These are phyloP conservation scores for Okamejei kenojei DNA, from an alignment of 2,797 vertebrate species.

Conservation along the genomic window DNA sequence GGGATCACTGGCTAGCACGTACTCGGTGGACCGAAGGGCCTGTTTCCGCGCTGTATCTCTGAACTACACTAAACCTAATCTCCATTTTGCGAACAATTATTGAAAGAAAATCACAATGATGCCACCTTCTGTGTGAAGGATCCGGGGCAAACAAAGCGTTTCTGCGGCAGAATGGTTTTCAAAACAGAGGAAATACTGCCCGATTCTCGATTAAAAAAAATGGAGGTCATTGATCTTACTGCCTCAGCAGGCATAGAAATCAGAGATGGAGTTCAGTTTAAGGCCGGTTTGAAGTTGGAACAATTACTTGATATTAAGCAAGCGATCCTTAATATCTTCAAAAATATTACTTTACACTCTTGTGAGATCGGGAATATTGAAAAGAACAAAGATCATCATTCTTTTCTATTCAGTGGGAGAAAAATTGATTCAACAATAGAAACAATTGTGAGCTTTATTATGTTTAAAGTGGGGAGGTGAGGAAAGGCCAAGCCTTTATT, in stretches of 20 bases:
- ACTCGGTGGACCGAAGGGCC: too few relatives aligned
- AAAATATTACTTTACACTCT: constrained; percentile 34
- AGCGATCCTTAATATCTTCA: constrained; percentile 6
- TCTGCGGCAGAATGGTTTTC: background rate
- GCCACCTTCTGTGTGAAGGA: background rate
- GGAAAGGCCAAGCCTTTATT: constrained; percentile 31
- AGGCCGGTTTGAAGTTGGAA: background rate
- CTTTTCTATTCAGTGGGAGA: background rate
- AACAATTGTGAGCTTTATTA: constrained; percentile 29
- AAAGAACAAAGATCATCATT: constrained; percentile 4
- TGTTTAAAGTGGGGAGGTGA: constrained; percentile 22
- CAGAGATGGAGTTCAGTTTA: background rate
- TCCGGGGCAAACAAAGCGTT: too few relatives aligned
- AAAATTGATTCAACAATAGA: constrained; percentile 19
- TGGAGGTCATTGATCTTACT: background rate
- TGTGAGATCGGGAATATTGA: constrained; percentile 10
- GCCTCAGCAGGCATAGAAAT: background rate
- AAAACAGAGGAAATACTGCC: background rate
- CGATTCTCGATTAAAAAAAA: background rate
- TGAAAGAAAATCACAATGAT: background rate
- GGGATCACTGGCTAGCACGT: too few relatives aligned
- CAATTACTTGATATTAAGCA: constrained; percentile 10
- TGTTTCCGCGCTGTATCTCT: background rate
- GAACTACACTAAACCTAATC: too few relatives aligned
- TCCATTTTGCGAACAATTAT: background rate